Base-by-base conservation (phyloP, 2,113 vertebrate genomes). In the Lagopus muta region DNA sequence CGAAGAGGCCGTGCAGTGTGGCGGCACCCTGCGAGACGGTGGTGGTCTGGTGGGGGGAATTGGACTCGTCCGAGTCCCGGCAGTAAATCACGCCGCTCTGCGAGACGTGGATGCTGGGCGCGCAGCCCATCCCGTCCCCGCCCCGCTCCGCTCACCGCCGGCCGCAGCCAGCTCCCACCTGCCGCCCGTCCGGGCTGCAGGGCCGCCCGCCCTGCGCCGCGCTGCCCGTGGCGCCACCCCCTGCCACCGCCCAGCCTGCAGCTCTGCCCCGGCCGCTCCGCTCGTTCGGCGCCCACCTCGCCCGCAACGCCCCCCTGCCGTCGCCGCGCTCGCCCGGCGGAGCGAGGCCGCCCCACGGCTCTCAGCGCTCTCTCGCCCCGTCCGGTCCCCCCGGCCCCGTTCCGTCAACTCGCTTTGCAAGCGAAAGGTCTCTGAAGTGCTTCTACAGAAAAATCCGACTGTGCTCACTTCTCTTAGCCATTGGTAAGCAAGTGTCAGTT, bases 41-140 rank as follows among this genome's bases (percentile, higher is more conserved):
- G 96, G 98, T 97, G 97, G 98, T 98, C 97, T 99, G 98, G 95
- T 98, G 98, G 28, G 99, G 98, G 43, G 99, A 99, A 95, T 96
- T 98, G 97, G 99, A 99, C 95, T 99, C 99, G 95, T 99, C 99
- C 69, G 99, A 99, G 98, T 99, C 99, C 70, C 99, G 98, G 98
- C 99, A 99, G 98, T 99, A 99, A 97, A 99, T 99, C 97, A 99
- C 99, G 87, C 99, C 99, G 98, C 99, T 99, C 98, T 99, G 99
- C 94, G 99, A 99, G 97, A 99, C 99, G 97, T 99, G 99, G 97
- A 99, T 99, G 94, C 99, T 99, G 96, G 99, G 99, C 96, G 99
- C 99, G 97, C 99, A 99, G 98, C 99, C 99, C 99, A 99, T 99
- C 74, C 98, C 98, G 98, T 97, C 86, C 89, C 97, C 96, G 24